Evolutionary conservation across 2,113 vertebrate species (phyloP).

Genomic region (Lucifuga dentata): DNA sequence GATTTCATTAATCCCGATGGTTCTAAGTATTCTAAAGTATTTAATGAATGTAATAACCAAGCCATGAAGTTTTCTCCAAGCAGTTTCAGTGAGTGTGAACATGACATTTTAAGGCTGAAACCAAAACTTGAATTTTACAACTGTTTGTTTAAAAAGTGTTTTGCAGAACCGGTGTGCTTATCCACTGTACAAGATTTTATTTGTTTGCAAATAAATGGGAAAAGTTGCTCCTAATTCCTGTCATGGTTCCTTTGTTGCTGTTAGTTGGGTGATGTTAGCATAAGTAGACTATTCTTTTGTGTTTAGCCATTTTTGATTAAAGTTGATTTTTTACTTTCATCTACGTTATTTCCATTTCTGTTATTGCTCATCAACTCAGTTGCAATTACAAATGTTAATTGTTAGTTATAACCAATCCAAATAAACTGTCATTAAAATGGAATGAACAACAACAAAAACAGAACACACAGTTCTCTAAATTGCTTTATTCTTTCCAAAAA

Average conservation of each 20-base stretch:
- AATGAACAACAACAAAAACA: not conserved
- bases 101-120: conserved; percentile 42
- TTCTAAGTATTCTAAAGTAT: conserved; percentile 22
- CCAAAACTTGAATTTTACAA: conserved; percentile 77
- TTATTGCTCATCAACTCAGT: too few species aligned
- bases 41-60: conserved; percentile 42
- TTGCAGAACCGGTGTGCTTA: conserved; percentile 53
- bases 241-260: not conserved
- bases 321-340: too few species aligned
- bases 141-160: conserved; percentile 58
- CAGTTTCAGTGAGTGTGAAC: conserved; percentile 12
- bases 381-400: too few species aligned
- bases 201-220: conserved; percentile 76
- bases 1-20: conserved; percentile 13
- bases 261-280: not conserved
- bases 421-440: too few species aligned
- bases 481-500: conserved; percentile 63
- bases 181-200: conserved; percentile 61
- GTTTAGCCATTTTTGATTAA: not conserved
- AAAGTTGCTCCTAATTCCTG: conserved; percentile 7
- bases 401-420: too few species aligned
- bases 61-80: conserved; percentile 33
- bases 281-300: not conserved
- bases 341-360: too few species aligned
- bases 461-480: conserved; percentile 25